A percentile compares a stretch with the other conserved stretches of the same genome.
Conservation (phyloP, 2,113 vertebrate species). For the Triplophysa tibetana region DNA sequence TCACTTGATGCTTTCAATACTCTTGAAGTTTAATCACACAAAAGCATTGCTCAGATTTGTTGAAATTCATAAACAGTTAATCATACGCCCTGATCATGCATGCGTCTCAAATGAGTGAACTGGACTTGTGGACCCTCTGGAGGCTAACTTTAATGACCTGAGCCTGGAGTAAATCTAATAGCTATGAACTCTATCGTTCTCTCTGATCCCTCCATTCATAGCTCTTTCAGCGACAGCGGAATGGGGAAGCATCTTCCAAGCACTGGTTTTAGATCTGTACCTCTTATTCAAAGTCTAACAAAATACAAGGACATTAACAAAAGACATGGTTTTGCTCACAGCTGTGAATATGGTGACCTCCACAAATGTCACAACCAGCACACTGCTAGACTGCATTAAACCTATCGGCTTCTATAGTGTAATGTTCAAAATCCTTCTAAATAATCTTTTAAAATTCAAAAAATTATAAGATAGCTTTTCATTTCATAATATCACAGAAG, state of each 20-base stretch:
- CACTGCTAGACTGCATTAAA: too few species aligned
- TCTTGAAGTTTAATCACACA: constrained; percentile 3
- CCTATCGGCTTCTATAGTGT: background rate
- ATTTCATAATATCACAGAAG: constrained; percentile 1
- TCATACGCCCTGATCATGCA: constrained; percentile 20
- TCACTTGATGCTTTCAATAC: background rate
- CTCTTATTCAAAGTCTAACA: background rate
- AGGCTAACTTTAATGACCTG: constrained; percentile 36
- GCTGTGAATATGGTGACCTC: background rate
- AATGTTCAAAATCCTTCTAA: constrained; percentile 14
- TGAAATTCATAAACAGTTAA: constrained; percentile 13
- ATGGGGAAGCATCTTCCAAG: background rate
- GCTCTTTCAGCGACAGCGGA: background rate
- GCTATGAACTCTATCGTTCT: constrained; percentile 19
- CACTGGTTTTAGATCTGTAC: constrained; percentile 2
- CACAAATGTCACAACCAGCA: background rate
- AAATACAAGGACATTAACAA: background rate
- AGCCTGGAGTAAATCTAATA: constrained; percentile 30
- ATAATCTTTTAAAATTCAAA: constrained; percentile 28
- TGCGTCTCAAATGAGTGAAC: constrained; percentile 43
- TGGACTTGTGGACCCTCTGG: constrained; percentile 33
- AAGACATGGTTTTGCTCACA: background rate
- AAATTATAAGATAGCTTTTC: constrained; percentile 17
- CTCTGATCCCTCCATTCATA: constrained; percentile 36
- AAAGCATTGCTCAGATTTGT: background rate